Base-by-base conservation (phyloP, 2,113 vertebrate species). In the Turdus rufiventris region DNA sequence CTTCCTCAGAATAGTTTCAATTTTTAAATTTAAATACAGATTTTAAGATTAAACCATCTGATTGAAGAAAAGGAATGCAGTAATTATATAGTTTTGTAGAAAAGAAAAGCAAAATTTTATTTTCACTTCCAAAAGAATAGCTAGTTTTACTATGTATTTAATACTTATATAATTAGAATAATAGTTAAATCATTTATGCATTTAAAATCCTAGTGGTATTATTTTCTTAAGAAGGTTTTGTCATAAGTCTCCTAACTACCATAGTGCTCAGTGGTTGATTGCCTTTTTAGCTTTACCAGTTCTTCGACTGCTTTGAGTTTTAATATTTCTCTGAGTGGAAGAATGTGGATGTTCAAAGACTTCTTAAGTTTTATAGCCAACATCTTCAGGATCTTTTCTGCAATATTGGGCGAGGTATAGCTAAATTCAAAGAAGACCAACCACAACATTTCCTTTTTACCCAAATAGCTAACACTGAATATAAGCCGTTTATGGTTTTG, bases 101-200 rank as follows among this genome's bases (percentile, higher is more conserved):
- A 74, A 88, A 82, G 23, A n/a, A 76, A 87, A 61, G 20, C 6
- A 91, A 93, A 92, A 71, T 66, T 72, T 19, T 28, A 82, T 50
- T 8, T 92, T 96, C 28, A 88, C 38, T 92, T 96, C n/a, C 92
- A 43, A 95, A 95, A 78, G 48, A 66, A 8, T 58, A 80, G 8
- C 18, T 45, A 58, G 11, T 43, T 76, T 94, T 9, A 84, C 68
- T 61, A 89, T 83, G 75, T 82, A 26, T 77, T 88, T 90, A 79
- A 63, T 74, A 67, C 15, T 54, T 79, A 78, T 42, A 45, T 47
- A 36, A 56, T 60, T 63, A 36, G 8, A 85, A 17, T 62, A 90
- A 62, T 50, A 45, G 8, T 9, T 79, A 76, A 67, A 77, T 23
- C 13, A 84, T 86, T 75, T 73, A 74, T 58, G 45, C 12, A 43